phyloP scores from a whole-genome alignment of 2,888 invertebrate genomes.

The Drosophila testacea region DNA sequence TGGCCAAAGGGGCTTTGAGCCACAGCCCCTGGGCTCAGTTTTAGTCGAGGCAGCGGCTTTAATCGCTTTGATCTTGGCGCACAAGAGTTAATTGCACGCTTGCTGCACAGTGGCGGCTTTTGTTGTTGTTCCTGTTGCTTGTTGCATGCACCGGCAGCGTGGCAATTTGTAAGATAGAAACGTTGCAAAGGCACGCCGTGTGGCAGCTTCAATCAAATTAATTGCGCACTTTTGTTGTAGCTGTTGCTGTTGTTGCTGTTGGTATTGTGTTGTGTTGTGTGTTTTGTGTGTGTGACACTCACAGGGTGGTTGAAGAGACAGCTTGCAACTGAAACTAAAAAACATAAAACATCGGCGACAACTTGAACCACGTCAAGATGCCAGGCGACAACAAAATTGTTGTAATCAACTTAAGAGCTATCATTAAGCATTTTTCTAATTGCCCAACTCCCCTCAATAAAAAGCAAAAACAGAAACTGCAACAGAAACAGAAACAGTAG shows the following conservation, averaged over 20 bases:
- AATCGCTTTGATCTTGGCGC: slow-evolving; percentile 84
- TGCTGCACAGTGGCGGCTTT: slow-evolving; percentile 75
- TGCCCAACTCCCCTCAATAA: slow-evolving; percentile 31
- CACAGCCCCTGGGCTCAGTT: slow-evolving; percentile 18
- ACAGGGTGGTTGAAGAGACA: slow-evolving; percentile 30
- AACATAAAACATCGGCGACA: slow-evolving; percentile 12
- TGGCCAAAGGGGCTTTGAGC: slow-evolving; percentile 17
- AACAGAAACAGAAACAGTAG: slow-evolving; percentile 31
- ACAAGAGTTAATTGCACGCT: slow-evolving; percentile 83
- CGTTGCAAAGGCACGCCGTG: slow-evolving; percentile 75
- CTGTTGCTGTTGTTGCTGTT: slow-evolving; percentile 24
- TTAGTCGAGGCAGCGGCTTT: slow-evolving; percentile 67
- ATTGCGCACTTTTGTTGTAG: slow-evolving; percentile 64
- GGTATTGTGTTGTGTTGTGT: slow-evolving; percentile 18
- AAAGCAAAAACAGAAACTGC: neutral
- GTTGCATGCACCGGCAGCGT: slow-evolving; percentile 43
- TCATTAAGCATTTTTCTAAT: slow-evolving; percentile 70
- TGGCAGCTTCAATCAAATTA: slow-evolving; percentile 85
- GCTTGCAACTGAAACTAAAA: neutral
- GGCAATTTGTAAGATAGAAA: slow-evolving; percentile 77
- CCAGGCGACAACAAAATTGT: slow-evolving; percentile 49
- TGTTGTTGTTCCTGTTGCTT: slow-evolving; percentile 21
- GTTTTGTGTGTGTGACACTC: slow-evolving; percentile 57
- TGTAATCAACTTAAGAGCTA: slow-evolving; percentile 55
- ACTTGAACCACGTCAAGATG: slow-evolving; percentile 11